phyloP scores from a whole-genome alignment of 2,113 vertebrate species.

The Peromyscus maniculatus region DNA sequence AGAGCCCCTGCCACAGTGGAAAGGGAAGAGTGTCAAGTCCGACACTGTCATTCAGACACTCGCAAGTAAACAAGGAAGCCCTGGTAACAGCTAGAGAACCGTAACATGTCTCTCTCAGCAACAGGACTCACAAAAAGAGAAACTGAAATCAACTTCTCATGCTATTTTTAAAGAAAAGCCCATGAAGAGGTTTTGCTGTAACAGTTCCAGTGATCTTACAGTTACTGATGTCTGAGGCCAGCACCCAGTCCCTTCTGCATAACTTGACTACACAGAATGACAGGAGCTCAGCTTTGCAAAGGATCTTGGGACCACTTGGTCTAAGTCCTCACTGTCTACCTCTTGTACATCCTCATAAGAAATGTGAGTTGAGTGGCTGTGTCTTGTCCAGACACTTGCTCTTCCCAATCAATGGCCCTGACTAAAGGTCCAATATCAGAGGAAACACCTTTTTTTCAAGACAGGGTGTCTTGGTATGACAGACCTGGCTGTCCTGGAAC shows the following conservation, averaged over 20 bases:
- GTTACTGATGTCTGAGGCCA: conserved; percentile 19
- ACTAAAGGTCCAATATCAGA: neutral
- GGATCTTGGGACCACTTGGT: neutral
- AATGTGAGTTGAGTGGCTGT: neutral
- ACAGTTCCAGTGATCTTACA: neutral
- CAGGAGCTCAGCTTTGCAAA: neutral
- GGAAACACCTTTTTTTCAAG: neutral
- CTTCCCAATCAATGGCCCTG: neutral
- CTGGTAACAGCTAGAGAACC: conserved; percentile 74
- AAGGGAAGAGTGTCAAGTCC: conserved; percentile 59
- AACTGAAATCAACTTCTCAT: conserved; percentile 45
- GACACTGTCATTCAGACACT: neutral
- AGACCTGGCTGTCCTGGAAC: neutral
- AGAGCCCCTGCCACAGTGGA: conserved; percentile 85
- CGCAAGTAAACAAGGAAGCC: conserved; percentile 72
- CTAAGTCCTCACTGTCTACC: neutral
- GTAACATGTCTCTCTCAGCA: conserved; percentile 84
- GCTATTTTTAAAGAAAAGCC: conserved; percentile 8
- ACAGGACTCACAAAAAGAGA: conserved; percentile 23
- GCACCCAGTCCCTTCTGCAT: neutral
- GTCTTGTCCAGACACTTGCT: neutral
- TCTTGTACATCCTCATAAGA: no score
- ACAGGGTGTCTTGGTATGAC: neutral
- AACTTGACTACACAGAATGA: neutral
- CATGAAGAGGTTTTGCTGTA: conserved; percentile 19